These are phyloP conservation scores for Papilio xuthus DNA, from an alignment of 1,140 invertebrate species.

Conservation along the genomic window DNA sequence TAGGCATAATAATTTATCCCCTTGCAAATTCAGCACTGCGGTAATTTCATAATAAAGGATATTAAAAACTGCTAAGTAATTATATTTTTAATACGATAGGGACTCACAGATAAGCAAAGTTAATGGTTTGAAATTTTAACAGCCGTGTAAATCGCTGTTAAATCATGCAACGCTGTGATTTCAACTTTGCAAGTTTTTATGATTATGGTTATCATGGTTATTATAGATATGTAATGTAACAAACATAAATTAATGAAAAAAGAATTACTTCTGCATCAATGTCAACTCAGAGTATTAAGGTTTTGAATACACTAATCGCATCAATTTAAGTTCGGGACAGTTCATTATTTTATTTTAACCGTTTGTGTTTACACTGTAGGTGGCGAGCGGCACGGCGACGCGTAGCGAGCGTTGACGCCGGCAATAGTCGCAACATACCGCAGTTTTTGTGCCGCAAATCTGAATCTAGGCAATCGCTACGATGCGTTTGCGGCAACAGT, in stretches of 20 bases:
- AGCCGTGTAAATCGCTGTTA: constrained; percentile 16
- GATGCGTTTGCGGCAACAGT: background rate
- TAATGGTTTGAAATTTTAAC: constrained; percentile 28
- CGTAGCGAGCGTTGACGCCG: constrained; percentile 52
- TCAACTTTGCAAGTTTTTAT: background rate
- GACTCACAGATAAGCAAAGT: constrained; percentile 27
- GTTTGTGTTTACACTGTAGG: constrained; percentile 47
- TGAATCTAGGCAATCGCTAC: background rate
- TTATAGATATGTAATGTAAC: background rate
- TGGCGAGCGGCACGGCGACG: constrained; percentile 80
- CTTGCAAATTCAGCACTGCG: constrained; percentile 16
- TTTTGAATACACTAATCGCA: background rate
- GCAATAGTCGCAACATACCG: constrained; percentile 20
- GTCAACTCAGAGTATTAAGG: background rate
- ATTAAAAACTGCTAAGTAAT: constrained; percentile 34
- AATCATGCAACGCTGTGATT: constrained; percentile 16
- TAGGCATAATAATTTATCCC: background rate
- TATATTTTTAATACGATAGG: constrained; percentile 25
- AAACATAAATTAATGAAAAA: background rate
- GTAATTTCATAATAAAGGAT: constrained; percentile 20
- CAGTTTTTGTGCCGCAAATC: constrained; percentile 6
- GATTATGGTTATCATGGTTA: too few species aligned
- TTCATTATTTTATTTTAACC: constrained; percentile 30
- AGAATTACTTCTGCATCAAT: background rate
- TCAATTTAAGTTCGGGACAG: background rate